phyloP scores from a whole-genome alignment of 2,888 invertebrate species.

The Hoplodrina blanda region DNA sequence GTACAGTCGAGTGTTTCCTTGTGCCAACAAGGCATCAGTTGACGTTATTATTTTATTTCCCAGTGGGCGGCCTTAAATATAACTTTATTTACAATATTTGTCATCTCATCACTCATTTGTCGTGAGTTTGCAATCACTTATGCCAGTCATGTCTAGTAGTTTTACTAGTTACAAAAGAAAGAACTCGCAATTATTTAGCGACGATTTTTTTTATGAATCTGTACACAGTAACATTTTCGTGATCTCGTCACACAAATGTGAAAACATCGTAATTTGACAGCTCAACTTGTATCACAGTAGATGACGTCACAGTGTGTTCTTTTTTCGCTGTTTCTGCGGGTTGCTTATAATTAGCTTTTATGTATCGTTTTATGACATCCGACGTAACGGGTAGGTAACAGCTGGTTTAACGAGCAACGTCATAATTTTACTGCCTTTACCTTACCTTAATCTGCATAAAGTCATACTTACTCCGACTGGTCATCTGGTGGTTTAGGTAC shows the following conservation, averaged over 20 bases:
- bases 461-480: conserved; percentile 30
- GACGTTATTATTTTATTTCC: conserved; percentile 53
- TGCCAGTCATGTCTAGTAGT: conserved; percentile 8
- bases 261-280: conserved; percentile 46
- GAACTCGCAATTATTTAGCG: conserved; percentile 3
- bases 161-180: conserved; percentile 8
- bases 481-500: conserved; percentile 14
- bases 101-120: conserved; percentile 20
- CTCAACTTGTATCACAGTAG: conserved; percentile 61
- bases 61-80: conserved; percentile 40
- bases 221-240: conserved; percentile 9
- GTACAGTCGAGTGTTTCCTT: conserved; percentile 69
- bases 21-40: conserved; percentile 71
- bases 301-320: conserved; percentile 57
- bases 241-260: conserved; percentile 14
- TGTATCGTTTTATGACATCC: conserved; percentile 85
- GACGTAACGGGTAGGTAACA: conserved; percentile 78
- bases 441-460: conserved; percentile 69
- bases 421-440: conserved; percentile 74
- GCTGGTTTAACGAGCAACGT: conserved; percentile 79
- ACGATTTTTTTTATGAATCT: conserved; percentile 28
- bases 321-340: conserved; percentile 66
- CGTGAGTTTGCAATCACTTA: conserved; percentile 15
- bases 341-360: conserved; percentile 85
- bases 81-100: conserved; percentile 45